phyloP scores from a whole-genome alignment of 2,113 vertebrate species.

The Tetrax tetrax region DNA sequence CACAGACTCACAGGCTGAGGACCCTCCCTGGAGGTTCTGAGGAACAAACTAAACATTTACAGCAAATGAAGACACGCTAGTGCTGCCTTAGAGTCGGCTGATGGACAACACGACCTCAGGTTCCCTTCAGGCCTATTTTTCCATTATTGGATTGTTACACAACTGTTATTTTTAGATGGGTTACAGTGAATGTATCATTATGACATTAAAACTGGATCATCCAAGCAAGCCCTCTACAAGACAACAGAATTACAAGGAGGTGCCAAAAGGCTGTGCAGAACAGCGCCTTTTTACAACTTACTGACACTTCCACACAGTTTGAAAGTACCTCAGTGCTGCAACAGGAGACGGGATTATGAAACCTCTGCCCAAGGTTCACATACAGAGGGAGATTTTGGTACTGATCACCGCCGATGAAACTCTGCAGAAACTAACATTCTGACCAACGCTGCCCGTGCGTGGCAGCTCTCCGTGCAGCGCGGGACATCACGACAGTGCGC shows the following conservation, averaged over 20 bases:
- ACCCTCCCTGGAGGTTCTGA: background rate
- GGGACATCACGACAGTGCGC: accelerated
- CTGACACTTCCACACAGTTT: accelerated
- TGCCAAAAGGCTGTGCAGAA: background rate
- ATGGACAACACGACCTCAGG: background rate
- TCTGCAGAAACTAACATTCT: background rate
- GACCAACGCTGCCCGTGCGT: accelerated
- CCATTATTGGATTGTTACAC: accelerated
- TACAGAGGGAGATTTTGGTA: background rate
- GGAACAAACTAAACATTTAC: background rate
- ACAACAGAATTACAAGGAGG: background rate
- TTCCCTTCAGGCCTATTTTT: background rate
- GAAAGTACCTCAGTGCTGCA: accelerated
- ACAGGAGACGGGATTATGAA: background rate
- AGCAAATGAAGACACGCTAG: background rate
- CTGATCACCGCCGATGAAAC: background rate
- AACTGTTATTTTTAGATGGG: background rate
- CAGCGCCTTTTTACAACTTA: background rate
- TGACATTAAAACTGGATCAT: background rate
- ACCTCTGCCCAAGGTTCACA: accelerated
- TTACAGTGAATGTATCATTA: background rate
- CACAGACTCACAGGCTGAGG: background rate
- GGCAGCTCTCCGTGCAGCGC: accelerated
- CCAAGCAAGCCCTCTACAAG: background rate
- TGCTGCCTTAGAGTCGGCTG: background rate